A percentile compares a stretch with the other conserved stretches of the same genome.
phyloP scores from a whole-genome alignment of 2,797 vertebrate species.

The Liparis tanakae region DNA sequence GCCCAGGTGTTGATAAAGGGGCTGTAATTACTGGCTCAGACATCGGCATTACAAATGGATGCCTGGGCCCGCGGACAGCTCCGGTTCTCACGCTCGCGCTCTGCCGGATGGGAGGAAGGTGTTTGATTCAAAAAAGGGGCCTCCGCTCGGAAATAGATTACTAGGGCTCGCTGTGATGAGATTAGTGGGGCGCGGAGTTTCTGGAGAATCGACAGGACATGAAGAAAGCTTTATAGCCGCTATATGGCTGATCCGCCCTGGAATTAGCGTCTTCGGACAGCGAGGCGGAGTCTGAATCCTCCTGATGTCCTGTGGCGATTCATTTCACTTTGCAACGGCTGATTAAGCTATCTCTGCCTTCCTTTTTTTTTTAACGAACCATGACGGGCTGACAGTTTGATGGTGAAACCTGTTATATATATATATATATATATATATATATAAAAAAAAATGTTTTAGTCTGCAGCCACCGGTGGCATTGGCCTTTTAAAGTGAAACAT shows the following conservation, averaged over 20 bases:
- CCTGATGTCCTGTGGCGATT: conserved; percentile 66
- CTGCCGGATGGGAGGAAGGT: conserved; percentile 43
- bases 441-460: too few relatives aligned
- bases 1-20: conserved; percentile 52
- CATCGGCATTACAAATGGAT: conserved; percentile 54
- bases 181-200: conserved; percentile 60
- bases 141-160: conserved; percentile 63
- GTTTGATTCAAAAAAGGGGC: conserved; percentile 52
- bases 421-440: too few relatives aligned
- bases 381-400: conserved; percentile 63
- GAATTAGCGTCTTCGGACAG: conserved; percentile 59
- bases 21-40: conserved; percentile 50
- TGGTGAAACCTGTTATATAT: conserved; percentile 57
- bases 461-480: conserved; percentile 23
- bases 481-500: conserved; percentile 47
- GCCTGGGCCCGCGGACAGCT: conserved; percentile 42
- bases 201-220: conserved; percentile 56
- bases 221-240: conserved; percentile 53
- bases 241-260: conserved; percentile 55
- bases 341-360: conserved; percentile 70
- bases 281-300: conserved; percentile 53
- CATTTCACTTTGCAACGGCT: conserved; percentile 69
- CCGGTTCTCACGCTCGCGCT: conserved; percentile 46
- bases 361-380: conserved; percentile 55
- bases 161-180: conserved; percentile 62